Evolutionary conservation across 2,113 vertebrate genomes (phyloP), one percentile per base, ranked within the genome.

Genomic region (Tragulus kanchil): DNA sequence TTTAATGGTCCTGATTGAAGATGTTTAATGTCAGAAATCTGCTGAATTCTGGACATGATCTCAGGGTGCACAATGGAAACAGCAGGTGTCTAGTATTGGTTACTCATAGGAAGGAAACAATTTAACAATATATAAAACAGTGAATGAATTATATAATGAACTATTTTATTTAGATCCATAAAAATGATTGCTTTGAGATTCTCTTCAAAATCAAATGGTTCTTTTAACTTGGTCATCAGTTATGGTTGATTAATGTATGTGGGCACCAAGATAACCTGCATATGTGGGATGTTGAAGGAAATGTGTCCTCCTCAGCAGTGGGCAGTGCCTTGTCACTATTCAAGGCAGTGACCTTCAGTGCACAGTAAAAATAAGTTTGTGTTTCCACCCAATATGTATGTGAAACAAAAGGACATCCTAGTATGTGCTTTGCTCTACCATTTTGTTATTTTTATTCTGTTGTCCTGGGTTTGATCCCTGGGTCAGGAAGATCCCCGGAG

Each of bases 21-120:
- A 56, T 52, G 21, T 92, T 91, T 89, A 67, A 14, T 97, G 31
- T 86, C 91, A 52, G 85, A 90, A 96, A 90, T 89, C n/a, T 82
- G 0, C 26, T 89, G 59, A 45, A 26, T 92, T 95, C 54, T 79
- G 36, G 42, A 94, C 83, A 12, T 64, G 86, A 62, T 85, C 85
- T 91, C 78, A 78, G 64, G 23, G 42, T 14, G 59, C 31, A 61
- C 71, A 61, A 0, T 87, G 52, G 25, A 92, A 93, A 75, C 3
- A 10, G 42, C 78, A 89, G n/a, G 21, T 45, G 14, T 81, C 62
- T 45, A 21, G 2, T 73, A 45, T 89, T 65, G 85, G 78, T 92
- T 88, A 59, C 59, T 79, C 50, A 79, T 48, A 75, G 16, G 31
- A 96, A 52, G 45, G 62, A 71, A 88, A 25, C 6, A 88, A 42